A percentile compares a stretch with the other conserved stretches of the same genome.
Conservation (phyloP, 2,797 vertebrate genomes). For the Falco naumanni region DNA sequence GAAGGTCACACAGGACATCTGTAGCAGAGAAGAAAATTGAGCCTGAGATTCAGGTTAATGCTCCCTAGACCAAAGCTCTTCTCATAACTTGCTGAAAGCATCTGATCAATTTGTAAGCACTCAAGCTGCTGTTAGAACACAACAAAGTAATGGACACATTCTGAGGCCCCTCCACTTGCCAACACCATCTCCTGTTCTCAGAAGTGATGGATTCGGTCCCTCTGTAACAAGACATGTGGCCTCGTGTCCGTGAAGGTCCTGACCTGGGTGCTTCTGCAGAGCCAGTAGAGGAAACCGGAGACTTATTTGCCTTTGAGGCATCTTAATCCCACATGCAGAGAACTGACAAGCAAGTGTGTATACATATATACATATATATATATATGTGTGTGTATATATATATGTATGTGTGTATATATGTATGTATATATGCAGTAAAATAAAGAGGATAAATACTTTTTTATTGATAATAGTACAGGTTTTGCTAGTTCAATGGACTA, state of each 20-base stretch:
- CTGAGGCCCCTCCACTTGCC: background rate
- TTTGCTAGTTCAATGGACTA: background rate
- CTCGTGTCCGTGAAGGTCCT: background rate
- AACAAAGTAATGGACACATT: background rate
- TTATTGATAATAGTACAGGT: background rate
- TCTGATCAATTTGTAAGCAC: constrained; percentile 37
- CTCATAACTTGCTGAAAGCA: constrained; percentile 20
- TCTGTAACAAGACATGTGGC: background rate
- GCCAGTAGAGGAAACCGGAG: background rate
- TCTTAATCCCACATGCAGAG: background rate
- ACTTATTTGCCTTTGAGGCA: background rate
- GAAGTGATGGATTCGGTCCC: background rate
- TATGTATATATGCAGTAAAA: background rate
- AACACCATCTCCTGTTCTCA: background rate
- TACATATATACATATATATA: background rate
- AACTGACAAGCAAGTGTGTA: background rate
- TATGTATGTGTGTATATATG: too few species aligned
- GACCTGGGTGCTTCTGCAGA: background rate
- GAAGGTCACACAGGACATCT: background rate
- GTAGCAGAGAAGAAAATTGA: constrained; percentile 11
- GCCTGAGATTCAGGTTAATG: background rate
- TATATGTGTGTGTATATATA: too few species aligned
- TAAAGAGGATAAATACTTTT: background rate
- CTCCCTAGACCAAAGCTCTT: background rate
- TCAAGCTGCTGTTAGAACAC: background rate